Evolutionary conservation across 2,888 invertebrate species (phyloP).

Genomic region (Leucoptera coffeella): DNA sequence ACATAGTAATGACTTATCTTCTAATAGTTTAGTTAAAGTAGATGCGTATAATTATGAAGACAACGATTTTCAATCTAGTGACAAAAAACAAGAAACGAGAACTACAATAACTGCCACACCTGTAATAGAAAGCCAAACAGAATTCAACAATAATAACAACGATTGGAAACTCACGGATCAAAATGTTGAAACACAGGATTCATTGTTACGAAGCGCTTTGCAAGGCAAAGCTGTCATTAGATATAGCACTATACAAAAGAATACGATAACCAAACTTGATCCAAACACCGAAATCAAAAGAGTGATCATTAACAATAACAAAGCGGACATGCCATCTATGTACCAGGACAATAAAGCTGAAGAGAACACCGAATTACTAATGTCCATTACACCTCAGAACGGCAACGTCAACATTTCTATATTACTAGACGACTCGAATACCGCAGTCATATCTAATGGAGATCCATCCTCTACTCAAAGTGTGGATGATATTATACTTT

Average conservation of each 20-base stretch:
- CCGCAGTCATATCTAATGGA: constrained; percentile 31
- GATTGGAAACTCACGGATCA: constrained; percentile 77
- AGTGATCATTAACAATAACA: constrained; percentile 31
- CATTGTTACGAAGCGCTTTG: constrained; percentile 72
- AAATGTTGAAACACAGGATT: constrained; percentile 65
- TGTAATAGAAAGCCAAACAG: constrained; percentile 42
- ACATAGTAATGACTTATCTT: constrained; percentile 62
- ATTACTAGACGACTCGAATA: constrained; percentile 37
- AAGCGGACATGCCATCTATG: constrained; percentile 52
- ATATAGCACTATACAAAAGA: constrained; percentile 52
- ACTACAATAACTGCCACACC: constrained; percentile 45
- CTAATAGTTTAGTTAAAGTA: constrained; percentile 51
- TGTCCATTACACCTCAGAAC: constrained; percentile 31
- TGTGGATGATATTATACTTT: constrained; percentile 65
- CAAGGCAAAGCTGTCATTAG: constrained; percentile 68
- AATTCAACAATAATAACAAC: constrained; percentile 71
- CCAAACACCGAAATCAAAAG: constrained; percentile 30
- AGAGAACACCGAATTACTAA: constrained; percentile 24
- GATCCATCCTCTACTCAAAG: constrained; percentile 54
- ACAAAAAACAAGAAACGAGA: constrained; percentile 36
- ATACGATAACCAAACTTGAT: constrained; percentile 34
- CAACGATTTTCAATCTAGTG: constrained; percentile 25
- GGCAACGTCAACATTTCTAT: constrained; percentile 42
- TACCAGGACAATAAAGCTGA: constrained; percentile 33
- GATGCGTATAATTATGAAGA: constrained; percentile 38